Percentiles rank a stretch among this genome's conserved stretches.
Conservation (phyloP, 2,113 vertebrate species). For the Psilopogon haemacephalus region DNA sequence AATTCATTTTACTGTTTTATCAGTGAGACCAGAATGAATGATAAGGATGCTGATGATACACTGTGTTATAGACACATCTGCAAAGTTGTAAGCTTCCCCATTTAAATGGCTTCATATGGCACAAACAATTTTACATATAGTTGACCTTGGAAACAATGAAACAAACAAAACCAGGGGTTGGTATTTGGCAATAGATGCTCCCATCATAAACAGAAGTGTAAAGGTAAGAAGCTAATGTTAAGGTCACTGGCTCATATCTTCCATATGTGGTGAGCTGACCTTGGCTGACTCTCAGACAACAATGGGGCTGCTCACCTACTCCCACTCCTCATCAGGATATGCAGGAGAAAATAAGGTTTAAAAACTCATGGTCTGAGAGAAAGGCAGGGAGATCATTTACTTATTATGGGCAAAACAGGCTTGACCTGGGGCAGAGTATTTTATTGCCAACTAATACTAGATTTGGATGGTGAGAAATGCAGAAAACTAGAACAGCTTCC, state of each 20-base stretch:
- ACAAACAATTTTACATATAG: not conserved
- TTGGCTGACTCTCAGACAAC: accelerated
- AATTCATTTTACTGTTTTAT: constrained; percentile 49
- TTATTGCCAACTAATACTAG: not conserved
- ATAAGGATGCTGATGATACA: constrained; percentile 25
- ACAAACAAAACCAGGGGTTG: not conserved
- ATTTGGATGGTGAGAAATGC: not conserved
- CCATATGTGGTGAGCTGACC: not conserved
- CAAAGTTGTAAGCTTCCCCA: not conserved
- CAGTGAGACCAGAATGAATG: constrained; percentile 17
- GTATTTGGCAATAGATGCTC: not conserved
- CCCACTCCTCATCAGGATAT: no score
- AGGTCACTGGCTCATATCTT: not conserved
- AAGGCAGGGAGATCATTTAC: not conserved
- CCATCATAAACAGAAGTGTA: not conserved
- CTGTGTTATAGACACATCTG: not conserved
- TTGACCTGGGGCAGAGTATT: not conserved
- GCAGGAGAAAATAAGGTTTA: not conserved
- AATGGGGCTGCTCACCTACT: not conserved
- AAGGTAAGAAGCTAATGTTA: not conserved
- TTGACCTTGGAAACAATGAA: not conserved
- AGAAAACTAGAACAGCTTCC: not conserved
- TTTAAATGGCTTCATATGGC: not conserved
- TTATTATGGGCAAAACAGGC: not conserved
- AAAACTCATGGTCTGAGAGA: not conserved